Conservation (phyloP, 1,140 invertebrate genomes). For the Cotesia vestalis region DNA sequence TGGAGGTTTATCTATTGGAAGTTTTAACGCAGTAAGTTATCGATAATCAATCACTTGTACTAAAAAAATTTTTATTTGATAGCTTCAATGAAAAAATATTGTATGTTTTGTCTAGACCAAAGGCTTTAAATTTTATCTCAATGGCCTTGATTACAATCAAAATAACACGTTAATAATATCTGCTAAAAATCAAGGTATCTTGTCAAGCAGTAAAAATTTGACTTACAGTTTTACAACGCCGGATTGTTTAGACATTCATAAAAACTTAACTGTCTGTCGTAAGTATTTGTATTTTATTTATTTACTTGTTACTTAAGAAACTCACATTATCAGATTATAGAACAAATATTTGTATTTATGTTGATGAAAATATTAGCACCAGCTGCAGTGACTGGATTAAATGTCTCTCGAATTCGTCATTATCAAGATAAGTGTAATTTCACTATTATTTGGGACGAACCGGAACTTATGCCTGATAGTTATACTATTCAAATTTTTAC, state of each 20-base stretch:
- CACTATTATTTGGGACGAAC: slow-evolving; percentile 54
- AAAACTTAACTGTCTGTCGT: slow-evolving; percentile 56
- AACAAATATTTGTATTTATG: slow-evolving; percentile 12
- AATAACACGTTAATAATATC: slow-evolving; percentile 49
- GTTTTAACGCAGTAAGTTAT: slow-evolving; percentile 46
- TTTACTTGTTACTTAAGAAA: background rate
- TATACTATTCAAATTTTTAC: slow-evolving; percentile 52
- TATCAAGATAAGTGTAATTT: slow-evolving; percentile 47
- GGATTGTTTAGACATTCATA: slow-evolving; percentile 53
- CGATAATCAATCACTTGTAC: background rate
- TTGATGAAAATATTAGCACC: slow-evolving; percentile 48
- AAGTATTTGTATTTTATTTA: slow-evolving; percentile 38
- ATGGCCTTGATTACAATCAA: slow-evolving; percentile 44
- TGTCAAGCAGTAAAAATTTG: slow-evolving; percentile 38
- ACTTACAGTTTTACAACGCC: slow-evolving; percentile 50
- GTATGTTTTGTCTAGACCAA: slow-evolving; percentile 27
- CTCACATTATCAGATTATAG: no score
- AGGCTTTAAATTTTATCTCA: slow-evolving; percentile 35
- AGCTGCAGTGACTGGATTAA: slow-evolving; percentile 44
- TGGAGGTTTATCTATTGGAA: slow-evolving; percentile 41
- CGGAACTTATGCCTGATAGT: slow-evolving; percentile 55
- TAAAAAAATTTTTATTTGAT: background rate
- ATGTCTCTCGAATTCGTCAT: slow-evolving; percentile 5
- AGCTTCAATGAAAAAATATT: no score
- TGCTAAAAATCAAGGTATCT: slow-evolving; percentile 39